Evolutionary conservation across 2,888 invertebrate genomes (phyloP).

Genomic region (Plusia festucae): DNA sequence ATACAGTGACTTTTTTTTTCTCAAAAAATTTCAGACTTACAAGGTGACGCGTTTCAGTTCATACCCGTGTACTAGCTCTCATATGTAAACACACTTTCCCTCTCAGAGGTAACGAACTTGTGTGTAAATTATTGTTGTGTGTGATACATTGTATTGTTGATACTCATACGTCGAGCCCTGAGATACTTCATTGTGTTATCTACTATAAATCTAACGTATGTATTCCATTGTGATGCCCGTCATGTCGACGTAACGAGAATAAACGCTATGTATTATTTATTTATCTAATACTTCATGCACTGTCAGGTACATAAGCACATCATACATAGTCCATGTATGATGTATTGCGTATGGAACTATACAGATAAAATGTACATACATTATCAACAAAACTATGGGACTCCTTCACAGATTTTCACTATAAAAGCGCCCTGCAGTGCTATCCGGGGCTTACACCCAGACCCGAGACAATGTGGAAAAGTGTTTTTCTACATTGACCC

Average conservation of each 20-base stretch:
- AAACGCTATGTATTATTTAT: constrained; percentile 19
- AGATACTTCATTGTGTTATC: constrained; percentile 50
- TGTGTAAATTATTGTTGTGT: constrained; percentile 12
- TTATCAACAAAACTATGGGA: too few relatives aligned
- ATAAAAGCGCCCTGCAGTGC: too few relatives aligned
- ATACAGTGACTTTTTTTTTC: too few relatives aligned
- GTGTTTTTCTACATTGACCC: too few relatives aligned
- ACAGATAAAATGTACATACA: too few relatives aligned
- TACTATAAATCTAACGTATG: constrained; percentile 51
- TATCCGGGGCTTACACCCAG: too few relatives aligned
- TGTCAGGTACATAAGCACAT: too few relatives aligned
- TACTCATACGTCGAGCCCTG: constrained; percentile 35
- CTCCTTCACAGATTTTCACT: too few relatives aligned
- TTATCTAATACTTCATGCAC: too few relatives aligned
- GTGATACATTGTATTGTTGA: constrained; percentile 33
- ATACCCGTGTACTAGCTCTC: neutral
- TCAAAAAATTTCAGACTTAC: too few relatives aligned
- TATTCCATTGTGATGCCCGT: constrained; percentile 44
- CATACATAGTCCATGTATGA: constrained; percentile 3
- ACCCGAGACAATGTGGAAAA: too few relatives aligned
- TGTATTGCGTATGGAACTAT: neutral
- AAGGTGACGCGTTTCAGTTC: too few relatives aligned
- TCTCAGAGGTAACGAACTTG: constrained; percentile 2
- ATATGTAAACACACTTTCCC: constrained; percentile 24
- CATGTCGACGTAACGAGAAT: constrained; percentile 23